Conservation (phyloP, 2,888 invertebrate species). For the Calameuta filiformis region DNA sequence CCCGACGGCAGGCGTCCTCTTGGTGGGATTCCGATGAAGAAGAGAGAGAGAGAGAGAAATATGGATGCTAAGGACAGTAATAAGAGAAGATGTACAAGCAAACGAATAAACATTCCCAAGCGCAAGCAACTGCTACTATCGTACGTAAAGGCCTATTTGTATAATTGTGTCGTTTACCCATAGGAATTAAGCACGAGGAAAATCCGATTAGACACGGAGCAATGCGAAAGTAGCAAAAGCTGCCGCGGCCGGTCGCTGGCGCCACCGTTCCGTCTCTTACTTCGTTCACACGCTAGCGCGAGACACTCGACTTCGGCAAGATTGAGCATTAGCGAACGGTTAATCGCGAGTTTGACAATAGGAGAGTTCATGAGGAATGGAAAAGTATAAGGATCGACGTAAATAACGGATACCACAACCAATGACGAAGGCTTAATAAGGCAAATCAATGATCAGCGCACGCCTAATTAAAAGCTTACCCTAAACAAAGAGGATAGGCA, state of each 20-base stretch:
- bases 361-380: neutral
- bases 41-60: neutral
- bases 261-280: neutral
- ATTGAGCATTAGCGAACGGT: neutral
- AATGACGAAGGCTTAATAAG: neutral
- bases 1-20: neutral
- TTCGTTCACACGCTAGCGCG: neutral
- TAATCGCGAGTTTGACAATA: neutral
- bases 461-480: constrained; percentile 44
- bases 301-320: neutral
- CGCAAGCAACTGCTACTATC: constrained; percentile 43
- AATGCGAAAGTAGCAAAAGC: neutral
- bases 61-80: constrained; percentile 24
- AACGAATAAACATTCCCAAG: constrained; percentile 46
- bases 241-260: neutral
- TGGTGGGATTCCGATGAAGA: neutral
- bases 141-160: constrained; percentile 44
- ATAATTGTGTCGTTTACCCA: constrained; percentile 59
- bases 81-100: constrained; percentile 23
- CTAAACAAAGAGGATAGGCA: constrained; percentile 57
- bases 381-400: neutral
- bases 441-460: constrained; percentile 14
- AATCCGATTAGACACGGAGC: neutral
- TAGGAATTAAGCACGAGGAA: neutral
- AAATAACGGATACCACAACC: neutral